Evolutionary conservation across 2,888 invertebrate genomes (phyloP).

Genomic region (Imbricaverruca yamaguchii): DNA sequence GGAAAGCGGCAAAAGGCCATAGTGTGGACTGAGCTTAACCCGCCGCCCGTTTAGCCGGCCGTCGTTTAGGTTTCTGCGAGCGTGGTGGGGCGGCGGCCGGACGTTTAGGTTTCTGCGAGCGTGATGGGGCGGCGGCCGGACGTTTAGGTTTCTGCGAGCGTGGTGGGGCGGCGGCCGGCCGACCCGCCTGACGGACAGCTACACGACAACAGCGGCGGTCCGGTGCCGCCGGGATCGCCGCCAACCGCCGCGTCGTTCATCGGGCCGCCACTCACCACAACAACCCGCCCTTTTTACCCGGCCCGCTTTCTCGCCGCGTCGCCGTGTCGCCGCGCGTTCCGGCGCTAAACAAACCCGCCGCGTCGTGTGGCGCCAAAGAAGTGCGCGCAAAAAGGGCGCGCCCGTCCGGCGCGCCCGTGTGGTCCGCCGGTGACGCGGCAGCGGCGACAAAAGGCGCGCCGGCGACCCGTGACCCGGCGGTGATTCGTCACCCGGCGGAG

Average conservation of each 20-base stretch:
- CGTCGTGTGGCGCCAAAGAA: constrained; percentile 5
- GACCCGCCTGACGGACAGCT: too few species aligned
- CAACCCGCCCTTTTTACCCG: background rate
- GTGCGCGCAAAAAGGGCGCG: constrained; percentile 1
- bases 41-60: too few species aligned
- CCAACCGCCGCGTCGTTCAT: background rate
- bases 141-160: too few species aligned
- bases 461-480: background rate
- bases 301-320: background rate
- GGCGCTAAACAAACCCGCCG: constrained; percentile 11
- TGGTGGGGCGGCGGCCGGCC: too few species aligned
- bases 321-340: background rate
- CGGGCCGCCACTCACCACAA: background rate
- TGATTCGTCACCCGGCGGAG: background rate
- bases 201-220: too few species aligned
- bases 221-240: too few species aligned
- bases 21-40: too few species aligned
- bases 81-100: too few species aligned
- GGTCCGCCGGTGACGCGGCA: background rate
- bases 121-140: too few species aligned
- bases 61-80: too few species aligned
- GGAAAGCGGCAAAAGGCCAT: too few species aligned
- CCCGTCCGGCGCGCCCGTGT: constrained; percentile 1
- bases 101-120: too few species aligned
- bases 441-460: background rate